phyloP scores from a whole-genome alignment of 2,113 vertebrate genomes.

The Aythya baeri region DNA sequence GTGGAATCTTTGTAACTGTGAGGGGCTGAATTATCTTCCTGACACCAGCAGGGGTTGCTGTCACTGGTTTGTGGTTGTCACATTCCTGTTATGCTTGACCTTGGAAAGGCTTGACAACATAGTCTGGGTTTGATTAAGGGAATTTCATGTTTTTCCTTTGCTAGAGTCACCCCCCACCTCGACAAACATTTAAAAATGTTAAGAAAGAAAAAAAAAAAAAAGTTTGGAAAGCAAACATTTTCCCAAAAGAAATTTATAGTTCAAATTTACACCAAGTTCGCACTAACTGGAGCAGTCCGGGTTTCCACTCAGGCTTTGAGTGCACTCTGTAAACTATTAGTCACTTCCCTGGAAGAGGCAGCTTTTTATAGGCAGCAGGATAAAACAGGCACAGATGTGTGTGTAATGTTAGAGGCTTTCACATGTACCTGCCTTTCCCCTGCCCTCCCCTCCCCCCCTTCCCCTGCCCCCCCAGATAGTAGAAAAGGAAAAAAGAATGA shows the following conservation, averaged over 20 bases:
- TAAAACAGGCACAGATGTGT: slow-evolving; percentile 80
- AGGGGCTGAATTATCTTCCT: slow-evolving; percentile 59
- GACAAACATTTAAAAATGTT: slow-evolving; percentile 79
- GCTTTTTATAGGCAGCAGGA: slow-evolving; percentile 72
- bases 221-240: slow-evolving; percentile 79
- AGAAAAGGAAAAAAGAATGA: slow-evolving; percentile 22
- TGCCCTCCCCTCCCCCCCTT: too few relatives aligned
- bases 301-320: slow-evolving; percentile 73
- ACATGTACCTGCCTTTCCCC: slow-evolving; percentile 70
- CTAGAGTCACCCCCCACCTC: slow-evolving; percentile 78
- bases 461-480: background rate
- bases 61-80: slow-evolving; percentile 68
- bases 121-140: slow-evolving; percentile 80
- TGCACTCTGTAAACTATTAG: slow-evolving; percentile 80
- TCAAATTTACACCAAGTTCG: slow-evolving; percentile 83
- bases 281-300: slow-evolving; percentile 77
- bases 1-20: background rate
- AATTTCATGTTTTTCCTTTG: slow-evolving; percentile 77
- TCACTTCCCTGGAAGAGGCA: slow-evolving; percentile 79
- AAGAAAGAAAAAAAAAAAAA: slow-evolving; percentile 21
- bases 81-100: slow-evolving; percentile 77
- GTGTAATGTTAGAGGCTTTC: slow-evolving; percentile 62
- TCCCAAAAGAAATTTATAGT: slow-evolving; percentile 82
- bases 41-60: slow-evolving; percentile 74
- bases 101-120: slow-evolving; percentile 71